Base-by-base conservation (phyloP, 2,113 vertebrate genomes). In the Cottus gobio region DNA sequence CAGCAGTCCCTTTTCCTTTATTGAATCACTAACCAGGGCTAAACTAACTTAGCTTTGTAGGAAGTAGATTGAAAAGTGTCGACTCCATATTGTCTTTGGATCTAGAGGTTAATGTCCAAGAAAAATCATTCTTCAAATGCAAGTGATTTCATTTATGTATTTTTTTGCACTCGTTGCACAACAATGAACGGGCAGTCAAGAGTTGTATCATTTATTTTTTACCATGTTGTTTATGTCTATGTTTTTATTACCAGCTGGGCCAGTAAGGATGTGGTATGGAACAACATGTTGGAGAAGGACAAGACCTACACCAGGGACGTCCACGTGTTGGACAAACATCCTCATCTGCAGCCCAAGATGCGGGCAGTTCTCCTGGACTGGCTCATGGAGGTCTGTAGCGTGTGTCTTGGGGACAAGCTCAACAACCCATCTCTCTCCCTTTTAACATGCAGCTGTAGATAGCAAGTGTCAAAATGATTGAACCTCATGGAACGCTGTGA, bases 331-430 rank as follows among this genome's bases (percentile, higher is more conserved):
- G 93, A 96, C 71, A 96, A 95, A 46, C 98, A 99, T 74, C 98
- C 98, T 26, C 96, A 96, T 46, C 94, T 99, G 65, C 96, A 98
- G 91, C 96, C 97, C 39, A 97, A 96, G 87, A 99, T 99, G 98
- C 96, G 98, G 86, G 90, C 97, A 0, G 93, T 99, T 81, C 96
- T 99, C 20, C 93, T 99, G 85, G 98, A 99, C 83, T 99, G 98
- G 98, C 92, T 99, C 12, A 99, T 99, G 96, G 97, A 99, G 97
- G 98, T 98, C 42, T 92, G 96, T 67, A 61, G 28, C 22, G 2
- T 50, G 22, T 24, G 13, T n/a, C 34, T 44, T 4, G 2, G 26
- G 42, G 56, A 22, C 5, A 7, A 68, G 2, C 48, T 15, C 30
- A 18, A 18, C 3, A 9, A 22, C 42, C 12, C 13, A 2, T 1